Percentiles rank a stretch among this genome's conserved stretches.
phyloP scores from a whole-genome alignment of 2,113 vertebrate genomes.

The Motacilla alba region DNA sequence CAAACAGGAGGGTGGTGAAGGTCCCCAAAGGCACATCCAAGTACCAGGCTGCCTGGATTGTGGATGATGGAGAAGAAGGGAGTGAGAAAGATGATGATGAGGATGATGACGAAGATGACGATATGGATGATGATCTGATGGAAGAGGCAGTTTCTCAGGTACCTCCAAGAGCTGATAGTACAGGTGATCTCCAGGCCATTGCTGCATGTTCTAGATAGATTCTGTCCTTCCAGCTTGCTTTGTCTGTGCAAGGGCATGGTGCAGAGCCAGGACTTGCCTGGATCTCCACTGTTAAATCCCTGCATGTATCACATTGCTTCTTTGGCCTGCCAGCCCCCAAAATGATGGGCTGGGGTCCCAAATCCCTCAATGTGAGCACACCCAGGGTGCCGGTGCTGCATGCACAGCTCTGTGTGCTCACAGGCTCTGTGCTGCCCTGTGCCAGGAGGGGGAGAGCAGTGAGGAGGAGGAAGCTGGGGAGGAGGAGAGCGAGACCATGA shows the following conservation, averaged over 20 bases:
- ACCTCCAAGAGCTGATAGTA: background rate
- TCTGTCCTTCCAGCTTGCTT: background rate
- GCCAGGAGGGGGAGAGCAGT: conserved; percentile 60
- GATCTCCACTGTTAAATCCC: background rate
- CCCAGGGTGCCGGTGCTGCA: fast-evolving
- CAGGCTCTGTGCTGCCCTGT: background rate
- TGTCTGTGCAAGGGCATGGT: too few species aligned
- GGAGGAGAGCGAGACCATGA: conserved; percentile 84
- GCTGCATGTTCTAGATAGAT: background rate
- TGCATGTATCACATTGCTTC: fast-evolving
- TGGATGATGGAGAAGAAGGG: conserved; percentile 77
- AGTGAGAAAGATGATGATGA: conserved; percentile 68
- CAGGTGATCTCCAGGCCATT: background rate
- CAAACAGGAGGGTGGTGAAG: conserved; percentile 75
- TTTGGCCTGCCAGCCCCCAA: background rate
- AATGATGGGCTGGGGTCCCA: background rate
- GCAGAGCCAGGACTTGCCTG: background rate
- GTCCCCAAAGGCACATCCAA: conserved; percentile 94
- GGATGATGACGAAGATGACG: conserved; percentile 46
- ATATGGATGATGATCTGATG: conserved; percentile 71
- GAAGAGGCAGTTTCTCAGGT: conserved; percentile 83
- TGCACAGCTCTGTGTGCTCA: background rate
- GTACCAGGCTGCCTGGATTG: conserved; percentile 96
- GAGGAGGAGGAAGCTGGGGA: conserved; percentile 59
- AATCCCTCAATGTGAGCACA: background rate